phyloP scores from a whole-genome alignment of 2,797 vertebrate species.

The Podargus strigoides region DNA sequence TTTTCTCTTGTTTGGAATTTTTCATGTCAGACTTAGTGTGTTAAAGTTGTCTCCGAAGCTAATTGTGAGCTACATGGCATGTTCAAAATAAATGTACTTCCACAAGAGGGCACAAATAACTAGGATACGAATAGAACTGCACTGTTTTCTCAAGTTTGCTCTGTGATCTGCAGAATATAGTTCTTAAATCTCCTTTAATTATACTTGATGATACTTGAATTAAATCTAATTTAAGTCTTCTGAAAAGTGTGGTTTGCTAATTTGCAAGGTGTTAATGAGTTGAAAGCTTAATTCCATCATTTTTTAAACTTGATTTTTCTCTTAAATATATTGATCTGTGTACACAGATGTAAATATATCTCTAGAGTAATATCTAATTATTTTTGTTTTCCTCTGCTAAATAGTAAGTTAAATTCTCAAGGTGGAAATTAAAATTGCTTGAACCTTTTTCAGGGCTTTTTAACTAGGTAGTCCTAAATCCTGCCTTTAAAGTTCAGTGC shows the following conservation, averaged over 20 bases:
- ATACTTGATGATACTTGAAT: background rate
- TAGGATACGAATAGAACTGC: background rate
- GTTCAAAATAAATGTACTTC: conserved; percentile 28
- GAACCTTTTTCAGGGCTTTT: background rate
- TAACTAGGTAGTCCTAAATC: background rate
- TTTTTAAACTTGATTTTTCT: background rate
- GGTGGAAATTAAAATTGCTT: background rate
- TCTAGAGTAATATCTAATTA: background rate
- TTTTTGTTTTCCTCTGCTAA: background rate
- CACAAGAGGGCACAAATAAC: conserved; percentile 64
- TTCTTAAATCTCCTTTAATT: background rate
- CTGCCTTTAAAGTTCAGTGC: background rate
- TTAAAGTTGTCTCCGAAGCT: background rate
- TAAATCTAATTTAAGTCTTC: background rate
- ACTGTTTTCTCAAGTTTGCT: background rate
- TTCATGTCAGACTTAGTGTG: background rate
- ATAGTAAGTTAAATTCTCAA: background rate
- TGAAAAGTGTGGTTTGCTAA: background rate
- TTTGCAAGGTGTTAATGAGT: background rate
- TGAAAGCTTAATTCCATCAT: background rate
- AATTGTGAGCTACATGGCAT: background rate
- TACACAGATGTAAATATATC: background rate
- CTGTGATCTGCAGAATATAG: background rate
- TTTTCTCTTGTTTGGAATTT: background rate
- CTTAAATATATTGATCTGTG: background rate